Evolutionary conservation across 2,113 vertebrate species (phyloP), one percentile per base, ranked within the genome.

Genomic region (Atherinomorus stipes): DNA sequence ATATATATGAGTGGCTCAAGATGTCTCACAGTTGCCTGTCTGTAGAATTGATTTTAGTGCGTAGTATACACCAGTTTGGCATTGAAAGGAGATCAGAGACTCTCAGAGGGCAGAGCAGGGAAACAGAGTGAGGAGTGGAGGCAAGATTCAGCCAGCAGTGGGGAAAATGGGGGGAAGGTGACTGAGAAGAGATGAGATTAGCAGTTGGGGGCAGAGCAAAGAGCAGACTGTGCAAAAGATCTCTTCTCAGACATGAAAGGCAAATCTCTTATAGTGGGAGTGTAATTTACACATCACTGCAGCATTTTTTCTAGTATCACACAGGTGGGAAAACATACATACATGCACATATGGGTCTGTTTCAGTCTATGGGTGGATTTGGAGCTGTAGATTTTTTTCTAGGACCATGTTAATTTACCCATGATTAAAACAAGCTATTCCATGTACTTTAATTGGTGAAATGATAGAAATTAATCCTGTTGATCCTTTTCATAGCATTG

Each of bases 401-500:
- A 12, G 67, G 64, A 42, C 61, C 26, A 64, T 59, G 65, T 57
- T 80, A 74, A 83, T 84, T 66, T 61, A 58, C 12, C 25, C 9
- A 64, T 76, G 56, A 87, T 85, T 88, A 81, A 86, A 83, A 76
- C 72, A 76, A 67, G 67, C 25, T 23, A 38, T 71, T 77, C 77
- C 5, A 6, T 84, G 53, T 75, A 52, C 75, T 81, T 84, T 84
- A 80, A 84, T 84, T 81, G 59, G 21, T 10, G 10, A 67, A 86
- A 82, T 26, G 5, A 68, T 71, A n/a, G 15, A 76, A 84, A 87
- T 87, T 21, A 66, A 81, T 80, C 72, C 18, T 38, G 60, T 54
- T 60, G 9, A 51, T 69, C 80, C 45, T 75, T 71, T 84, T 81
- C 38, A 74, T 69, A 45, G 44, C 65, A 71, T 71, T 69, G 45